Base-by-base conservation (phyloP, 2,113 vertebrate genomes). In the Erinaceus europaeus region DNA sequence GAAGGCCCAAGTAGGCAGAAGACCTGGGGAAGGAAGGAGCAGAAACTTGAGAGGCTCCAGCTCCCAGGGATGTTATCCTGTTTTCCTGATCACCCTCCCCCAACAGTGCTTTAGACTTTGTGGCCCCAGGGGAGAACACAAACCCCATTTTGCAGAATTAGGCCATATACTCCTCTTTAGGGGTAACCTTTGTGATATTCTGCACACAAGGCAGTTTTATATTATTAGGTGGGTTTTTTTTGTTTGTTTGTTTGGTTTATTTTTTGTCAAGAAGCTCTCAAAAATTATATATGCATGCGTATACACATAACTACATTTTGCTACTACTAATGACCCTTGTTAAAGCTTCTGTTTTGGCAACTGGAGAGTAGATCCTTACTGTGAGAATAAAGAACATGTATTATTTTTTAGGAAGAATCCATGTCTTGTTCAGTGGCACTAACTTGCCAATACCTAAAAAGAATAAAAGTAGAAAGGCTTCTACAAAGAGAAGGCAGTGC, bases 21-120 rank as follows among this genome's bases (percentile, higher is more conserved):
- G 80, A 27, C 10, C 53, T 44, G 38, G 53, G 75, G 65, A 84
- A 86, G 83, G 90, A 91, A 92, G 80, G 42, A 86, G 23, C 21
- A 15, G 93, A 90, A 92, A 93, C 69, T 61, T 1, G 74, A 92
- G 90, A 86, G 23, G 48, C 15, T 55, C 29, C 55, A 55, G 62
- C n/a, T 40, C 50, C 14, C 32, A 34, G 25, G 55, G 76, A 46
- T 80, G 68, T 23, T 40, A 64, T 34, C 86, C 68, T 76, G 21
- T 65, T 55, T 73, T 32, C 11, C 14, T 38, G 23, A 20, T 29
- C 12, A 12, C n/a, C 42, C 42, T 83, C 59, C 23, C 9, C 21
- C 13, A 61, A 1, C 64, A 20, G 6, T 14, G 64, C 78, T 3
- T 34, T 18, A 4, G 14, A 55, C 88, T 90, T 67, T 50, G 15